These are phyloP conservation scores for Tricholauxania praeusta DNA, from an alignment of 2,888 invertebrate genomes.

Conservation along the genomic window DNA sequence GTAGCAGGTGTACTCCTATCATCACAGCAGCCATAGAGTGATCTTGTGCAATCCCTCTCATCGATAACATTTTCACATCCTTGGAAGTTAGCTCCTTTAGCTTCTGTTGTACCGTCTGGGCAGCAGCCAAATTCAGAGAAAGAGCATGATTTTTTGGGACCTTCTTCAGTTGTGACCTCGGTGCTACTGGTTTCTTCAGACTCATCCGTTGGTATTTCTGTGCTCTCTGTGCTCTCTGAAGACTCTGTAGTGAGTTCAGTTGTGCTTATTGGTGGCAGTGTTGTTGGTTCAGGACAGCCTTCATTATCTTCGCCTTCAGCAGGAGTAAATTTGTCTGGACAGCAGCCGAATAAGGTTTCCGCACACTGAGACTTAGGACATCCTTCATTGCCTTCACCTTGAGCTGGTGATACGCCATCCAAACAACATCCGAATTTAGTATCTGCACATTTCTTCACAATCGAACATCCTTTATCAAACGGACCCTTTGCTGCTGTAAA, in stretches of 20 bases:
- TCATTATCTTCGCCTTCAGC: constrained; percentile 83
- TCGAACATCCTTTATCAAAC: constrained; percentile 83
- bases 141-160: constrained; percentile 65
- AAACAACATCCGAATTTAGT: constrained; percentile 84
- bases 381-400: constrained; percentile 77
- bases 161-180: constrained; percentile 43
- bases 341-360: constrained; percentile 88
- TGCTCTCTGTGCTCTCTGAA: constrained; percentile 41
- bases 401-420: constrained; percentile 83
- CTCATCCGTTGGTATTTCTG: constrained; percentile 32
- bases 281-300: constrained; percentile 80
- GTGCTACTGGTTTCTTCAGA: constrained; percentile 57
- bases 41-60: constrained; percentile 69
- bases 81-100: constrained; percentile 71
- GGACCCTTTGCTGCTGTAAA: constrained; percentile 83
- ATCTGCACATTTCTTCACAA: constrained; percentile 80
- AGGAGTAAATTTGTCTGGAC: constrained; percentile 80
- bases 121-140: constrained; percentile 75
- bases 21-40: constrained; percentile 81
- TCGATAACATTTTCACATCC: constrained; percentile 54
- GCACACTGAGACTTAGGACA: constrained; percentile 82
- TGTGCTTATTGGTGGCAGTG: constrained; percentile 63
- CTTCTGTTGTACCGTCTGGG: constrained; percentile 75
- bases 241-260: constrained; percentile 46
- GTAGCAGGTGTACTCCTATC: constrained; percentile 76